phyloP scores from a whole-genome alignment of 2,797 vertebrate genomes.

The Aldrovandia affinis region DNA sequence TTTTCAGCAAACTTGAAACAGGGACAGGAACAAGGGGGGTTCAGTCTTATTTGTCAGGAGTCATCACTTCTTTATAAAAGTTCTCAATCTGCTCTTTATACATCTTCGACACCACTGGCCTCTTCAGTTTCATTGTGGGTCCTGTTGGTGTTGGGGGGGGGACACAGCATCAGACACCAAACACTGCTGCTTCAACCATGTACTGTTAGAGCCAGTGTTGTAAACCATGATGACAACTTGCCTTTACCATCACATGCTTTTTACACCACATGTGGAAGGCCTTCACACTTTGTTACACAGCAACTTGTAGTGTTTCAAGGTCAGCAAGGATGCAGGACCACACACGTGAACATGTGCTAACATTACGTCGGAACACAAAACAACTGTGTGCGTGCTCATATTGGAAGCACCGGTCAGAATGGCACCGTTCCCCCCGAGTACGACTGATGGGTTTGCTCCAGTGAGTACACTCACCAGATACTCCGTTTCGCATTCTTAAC shows the following conservation, averaged over 20 bases:
- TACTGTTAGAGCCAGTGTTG: neutral
- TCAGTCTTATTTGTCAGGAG: slow-evolving; percentile 65
- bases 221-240: neutral
- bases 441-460: no score
- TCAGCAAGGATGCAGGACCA: no score
- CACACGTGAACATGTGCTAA: no score
- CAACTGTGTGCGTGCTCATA: no score
- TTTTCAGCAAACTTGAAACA: neutral
- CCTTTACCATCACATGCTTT: neutral
- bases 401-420: no score
- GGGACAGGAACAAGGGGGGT: neutral
- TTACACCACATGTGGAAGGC: neutral
- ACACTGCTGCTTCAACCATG: neutral
- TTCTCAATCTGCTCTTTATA: slow-evolving; percentile 80
- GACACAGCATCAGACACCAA: neutral
- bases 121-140: slow-evolving; percentile 90
- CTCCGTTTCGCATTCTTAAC: no score
- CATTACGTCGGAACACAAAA: no score
- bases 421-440: no score
- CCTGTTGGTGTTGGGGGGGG: slow-evolving; percentile 70
- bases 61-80: slow-evolving; percentile 79
- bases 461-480: no score
- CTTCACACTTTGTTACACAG: neutral
- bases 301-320: neutral
- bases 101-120: slow-evolving; percentile 79